A percentile compares a stretch with the other conserved stretches of the same genome.
phyloP scores from a whole-genome alignment of 2,797 vertebrate species.

The Bradypodion pumilum region DNA sequence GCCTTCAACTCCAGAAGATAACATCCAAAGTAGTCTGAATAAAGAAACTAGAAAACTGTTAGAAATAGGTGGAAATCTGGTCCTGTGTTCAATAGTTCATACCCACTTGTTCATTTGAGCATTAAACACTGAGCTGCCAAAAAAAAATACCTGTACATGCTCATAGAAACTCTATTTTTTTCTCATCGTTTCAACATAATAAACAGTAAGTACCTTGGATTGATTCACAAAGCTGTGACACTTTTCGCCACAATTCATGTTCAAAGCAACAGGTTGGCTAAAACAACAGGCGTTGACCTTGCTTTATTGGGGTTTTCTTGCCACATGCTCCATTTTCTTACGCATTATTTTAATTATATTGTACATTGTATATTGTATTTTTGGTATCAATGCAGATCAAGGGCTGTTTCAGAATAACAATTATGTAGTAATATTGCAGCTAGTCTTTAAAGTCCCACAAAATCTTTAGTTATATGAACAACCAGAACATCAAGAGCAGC shows the following conservation, averaged over 20 bases:
- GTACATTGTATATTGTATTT: no score
- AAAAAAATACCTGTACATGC: neutral
- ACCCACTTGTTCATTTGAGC: neutral
- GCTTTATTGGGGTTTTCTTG: no score
- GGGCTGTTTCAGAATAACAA: no score
- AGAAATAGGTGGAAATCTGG: neutral
- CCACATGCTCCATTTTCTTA: no score
- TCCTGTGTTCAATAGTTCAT: neutral
- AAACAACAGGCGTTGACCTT: no score
- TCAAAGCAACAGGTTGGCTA: no score
- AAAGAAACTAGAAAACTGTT: neutral
- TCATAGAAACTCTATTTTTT: neutral
- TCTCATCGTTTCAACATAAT: neutral
- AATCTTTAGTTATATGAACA: neutral
- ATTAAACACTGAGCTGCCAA: neutral
- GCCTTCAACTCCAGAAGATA: neutral
- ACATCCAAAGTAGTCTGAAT: neutral
- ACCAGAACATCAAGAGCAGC: neutral
- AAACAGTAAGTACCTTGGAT: neutral
- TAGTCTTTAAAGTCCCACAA: neutral
- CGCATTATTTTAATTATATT: no score
- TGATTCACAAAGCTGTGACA: no score
- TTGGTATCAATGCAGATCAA: no score
- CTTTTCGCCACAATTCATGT: no score
- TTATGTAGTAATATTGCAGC: no score